These are phyloP conservation scores for Galerucella pusilla DNA, from an alignment of 2,888 invertebrate genomes.

Conservation along the genomic window DNA sequence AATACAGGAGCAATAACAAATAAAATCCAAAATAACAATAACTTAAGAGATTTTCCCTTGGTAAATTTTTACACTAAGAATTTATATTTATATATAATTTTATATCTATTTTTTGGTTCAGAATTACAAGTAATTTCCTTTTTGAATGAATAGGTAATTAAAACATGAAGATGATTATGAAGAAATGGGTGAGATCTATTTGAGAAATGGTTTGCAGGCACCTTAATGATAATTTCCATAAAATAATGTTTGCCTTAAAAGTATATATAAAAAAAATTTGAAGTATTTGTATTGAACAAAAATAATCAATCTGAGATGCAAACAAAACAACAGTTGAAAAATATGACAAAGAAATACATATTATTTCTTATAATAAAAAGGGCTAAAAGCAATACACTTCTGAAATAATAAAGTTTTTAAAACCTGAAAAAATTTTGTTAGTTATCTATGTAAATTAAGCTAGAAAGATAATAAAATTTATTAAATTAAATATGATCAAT, in stretches of 20 bases:
- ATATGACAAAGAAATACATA: slow-evolving; percentile 5
- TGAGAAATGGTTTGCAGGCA: too few species aligned
- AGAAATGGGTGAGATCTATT: too few species aligned
- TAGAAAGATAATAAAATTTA: background rate
- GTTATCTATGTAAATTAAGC: background rate
- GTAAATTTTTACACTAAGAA: too few species aligned
- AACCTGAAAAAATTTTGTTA: slow-evolving; percentile 1
- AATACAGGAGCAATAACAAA: too few species aligned
- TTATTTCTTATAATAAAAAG: background rate
- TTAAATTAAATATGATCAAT: background rate
- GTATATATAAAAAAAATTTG: background rate
- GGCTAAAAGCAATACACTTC: background rate
- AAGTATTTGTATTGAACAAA: background rate
- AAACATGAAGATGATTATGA: too few species aligned
- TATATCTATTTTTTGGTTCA: too few species aligned
- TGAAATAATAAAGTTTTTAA: background rate
- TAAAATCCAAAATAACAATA: too few species aligned
- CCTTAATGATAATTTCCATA: too few species aligned
- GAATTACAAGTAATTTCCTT: too few species aligned
- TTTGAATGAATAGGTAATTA: too few species aligned
- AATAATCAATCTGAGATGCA: slow-evolving; percentile 4
- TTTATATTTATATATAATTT: too few species aligned
- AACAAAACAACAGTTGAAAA: background rate
- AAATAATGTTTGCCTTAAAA: background rate
- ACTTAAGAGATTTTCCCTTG: too few species aligned